A percentile compares a stretch with the other conserved stretches of the same genome.
Conservation (phyloP, 2,797 vertebrate genomes). For the Ptychadena robeensis region DNA sequence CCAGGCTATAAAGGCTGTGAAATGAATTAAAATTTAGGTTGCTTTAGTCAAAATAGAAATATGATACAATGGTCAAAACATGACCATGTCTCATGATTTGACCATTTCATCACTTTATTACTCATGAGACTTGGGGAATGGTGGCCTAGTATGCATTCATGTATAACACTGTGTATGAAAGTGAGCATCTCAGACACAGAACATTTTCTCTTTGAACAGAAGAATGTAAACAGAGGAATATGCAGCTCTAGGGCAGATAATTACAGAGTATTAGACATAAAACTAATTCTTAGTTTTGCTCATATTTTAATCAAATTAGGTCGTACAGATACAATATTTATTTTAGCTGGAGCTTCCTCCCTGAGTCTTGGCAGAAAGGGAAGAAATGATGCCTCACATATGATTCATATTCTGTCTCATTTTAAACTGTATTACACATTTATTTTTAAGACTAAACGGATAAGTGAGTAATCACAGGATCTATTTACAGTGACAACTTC, state of each 20-base stretch:
- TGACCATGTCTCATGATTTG: too few relatives aligned
- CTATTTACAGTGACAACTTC: constrained; percentile 1
- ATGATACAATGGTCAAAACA: not conserved
- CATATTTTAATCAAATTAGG: constrained; percentile 45
- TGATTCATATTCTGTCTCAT: constrained; percentile 23
- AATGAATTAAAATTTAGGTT: not conserved
- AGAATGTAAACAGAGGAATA: not conserved
- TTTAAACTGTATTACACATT: constrained; percentile 1
- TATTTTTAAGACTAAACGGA: constrained; percentile 6
- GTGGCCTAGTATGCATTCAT: not conserved
- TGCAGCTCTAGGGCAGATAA: constrained; percentile 16
- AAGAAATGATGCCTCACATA: constrained; percentile 23
- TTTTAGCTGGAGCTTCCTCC: constrained; percentile 29
- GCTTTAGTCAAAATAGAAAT: too few relatives aligned
- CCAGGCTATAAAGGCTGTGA: not conserved
- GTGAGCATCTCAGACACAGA: not conserved
- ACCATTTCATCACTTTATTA: too few relatives aligned
- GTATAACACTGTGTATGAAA: not conserved
- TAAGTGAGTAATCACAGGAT: constrained; percentile 8
- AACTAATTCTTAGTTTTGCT: constrained; percentile 26
- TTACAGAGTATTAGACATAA: constrained; percentile 27
- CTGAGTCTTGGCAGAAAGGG: constrained; percentile 20
- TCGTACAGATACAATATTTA: constrained; percentile 55
- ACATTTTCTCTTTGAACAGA: constrained; percentile 9
- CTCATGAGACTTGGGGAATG: not conserved